Evolutionary conservation across 92 coral and sea anemone species (phyloP), one percentile per base, ranked within the genome.

Genomic region (Actinernus sp.): DNA sequence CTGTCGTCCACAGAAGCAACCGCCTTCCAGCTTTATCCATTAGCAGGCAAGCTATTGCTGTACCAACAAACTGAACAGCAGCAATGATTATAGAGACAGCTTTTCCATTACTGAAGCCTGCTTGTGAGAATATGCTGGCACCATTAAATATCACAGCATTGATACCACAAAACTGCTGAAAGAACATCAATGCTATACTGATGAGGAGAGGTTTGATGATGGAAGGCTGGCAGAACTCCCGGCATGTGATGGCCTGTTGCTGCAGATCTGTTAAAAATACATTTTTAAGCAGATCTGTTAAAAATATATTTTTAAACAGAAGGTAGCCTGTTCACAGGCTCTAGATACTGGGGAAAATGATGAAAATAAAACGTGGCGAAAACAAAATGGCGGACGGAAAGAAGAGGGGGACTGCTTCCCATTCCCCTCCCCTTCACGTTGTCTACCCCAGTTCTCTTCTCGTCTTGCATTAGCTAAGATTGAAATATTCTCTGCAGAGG

Each of bases 161-260:
- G 38, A 63, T 80, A 26, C 97, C 97, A 43, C 72, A 40, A 12
- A 84, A 51, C 76, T 92, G 97, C 31, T 92, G 97, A 73, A 92
- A 69, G 8, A 59, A 20, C 75, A 92, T 45, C 28, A 92, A 34
- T 28, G 76, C 72, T 8, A 87, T 65, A n/a, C 91, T 69, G 22
- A 92, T 64, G 1, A 83, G 5, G 16, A 87, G 54, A 0, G 97
- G 97, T 56, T 71, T 80, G 40, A 44, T 60, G 21, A 88, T 48
- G 18, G 85, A 60, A 10, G 88, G 89, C 26, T 74, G 89, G 55
- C 34, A 53, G 26, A 92, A 59, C 38, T 84, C 95, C 18, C 58
- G 25, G 31, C 63, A 70, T 17, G 78, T 9, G 16, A 77, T 65
- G n/a, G n/a, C n/a, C n/a, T n/a, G n/a, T n/a, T n/a, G n/a, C n/a